Evolutionary conservation across 2,888 invertebrate genomes (phyloP), one percentile per base, ranked within the genome.

Genomic region (Lottia gigantea): DNA sequence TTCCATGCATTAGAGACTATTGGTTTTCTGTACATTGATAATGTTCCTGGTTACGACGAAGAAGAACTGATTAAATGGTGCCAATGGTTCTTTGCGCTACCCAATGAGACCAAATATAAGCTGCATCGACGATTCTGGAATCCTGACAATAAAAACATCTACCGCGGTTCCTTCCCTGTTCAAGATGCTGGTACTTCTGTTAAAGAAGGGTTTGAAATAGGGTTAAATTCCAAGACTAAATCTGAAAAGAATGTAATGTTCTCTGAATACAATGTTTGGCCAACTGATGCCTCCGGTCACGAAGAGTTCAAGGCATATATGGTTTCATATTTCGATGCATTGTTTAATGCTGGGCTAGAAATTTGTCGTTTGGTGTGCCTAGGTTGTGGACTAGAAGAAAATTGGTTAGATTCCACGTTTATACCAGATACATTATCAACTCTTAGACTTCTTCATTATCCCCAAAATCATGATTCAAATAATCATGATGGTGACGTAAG

Each of bases 161-260:
- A 81, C 67, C 74, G 82, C 8, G 82, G 82, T 0, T 82, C 79
- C 71, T 82, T 81, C 63, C 82, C 82, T 0, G 74, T 80, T 2
- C 75, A 76, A 1, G 72, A 76, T 66, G 76, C 72, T 0, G 79
- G 77, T 67, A 75, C 76, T 7, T 80, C 79, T 46, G 72, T 79
- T 49, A 82, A 82, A 45, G 81, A 82, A 68, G 82, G 81, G 0
- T 82, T 80, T 70, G 82, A 82, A 47, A 76, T 79, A 61, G 26
- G 80, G 77, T 19, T 67, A 77, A 75, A 77, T 46, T 71, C 78
- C 7, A 74, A 76, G 4, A 71, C 77, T 3, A 65, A 71, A 1
- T 71, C 73, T 0, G 77, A 74, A 8, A 80, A 76, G 63, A 79
- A 73, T n/a, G 71, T 71, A 15, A 66, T 80, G 78, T 79, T 81